Base-by-base conservation (phyloP, 2,113 vertebrate species). In the Athene cunicularia region DNA sequence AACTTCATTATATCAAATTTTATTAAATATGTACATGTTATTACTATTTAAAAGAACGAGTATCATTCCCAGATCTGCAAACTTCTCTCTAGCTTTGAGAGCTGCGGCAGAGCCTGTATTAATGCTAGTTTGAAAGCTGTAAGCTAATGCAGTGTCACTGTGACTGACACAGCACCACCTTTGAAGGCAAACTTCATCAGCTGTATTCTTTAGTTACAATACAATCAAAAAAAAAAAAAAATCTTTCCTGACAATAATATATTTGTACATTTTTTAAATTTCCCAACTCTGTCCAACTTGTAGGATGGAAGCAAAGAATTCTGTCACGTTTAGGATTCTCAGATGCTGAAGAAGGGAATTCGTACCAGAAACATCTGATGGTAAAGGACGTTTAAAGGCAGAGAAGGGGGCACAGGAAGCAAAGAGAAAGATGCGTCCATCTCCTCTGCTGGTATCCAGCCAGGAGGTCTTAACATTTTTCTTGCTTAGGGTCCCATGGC, bases 11-110 rank as follows among this genome's bases (percentile, higher is more conserved):
- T 92, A 94, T 67, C 77, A 91, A 88, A 84, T 88, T 96, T 97
- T 96, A 97, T 97, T 97, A 98, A 97, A 97, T 98, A 98, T 97
- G 49, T 97, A 97, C 97, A 97, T 59, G 89, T 97, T 96, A 97
- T 95, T 95, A 93, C 95, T 95, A 84, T 92, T 94, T 95, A 95
- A 96, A 97, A 94, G 94, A 95, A 96, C 0, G 2, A 85, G 76
- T 95, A 92, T 96, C 71, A 95, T 96, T 95, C 91, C 96, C 95
- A 97, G 96, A 95, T 80, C 97, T 98, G 97, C 97, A 95, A 59
- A 95, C 96, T 96, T 97, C 97, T 97, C 97, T 96, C 94, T 96
- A 94, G 93, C 88, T 56, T 90, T 80, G 97, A 97, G 96, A 98
- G 95, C 91, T 95, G 95, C 30, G 63, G 96, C 97, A 98, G 97